Percentiles rank a stretch among this genome's conserved stretches.
Evolutionary conservation across 2,113 vertebrate species (phyloP).

Genomic region (Ptilorrhoa leucosticta): DNA sequence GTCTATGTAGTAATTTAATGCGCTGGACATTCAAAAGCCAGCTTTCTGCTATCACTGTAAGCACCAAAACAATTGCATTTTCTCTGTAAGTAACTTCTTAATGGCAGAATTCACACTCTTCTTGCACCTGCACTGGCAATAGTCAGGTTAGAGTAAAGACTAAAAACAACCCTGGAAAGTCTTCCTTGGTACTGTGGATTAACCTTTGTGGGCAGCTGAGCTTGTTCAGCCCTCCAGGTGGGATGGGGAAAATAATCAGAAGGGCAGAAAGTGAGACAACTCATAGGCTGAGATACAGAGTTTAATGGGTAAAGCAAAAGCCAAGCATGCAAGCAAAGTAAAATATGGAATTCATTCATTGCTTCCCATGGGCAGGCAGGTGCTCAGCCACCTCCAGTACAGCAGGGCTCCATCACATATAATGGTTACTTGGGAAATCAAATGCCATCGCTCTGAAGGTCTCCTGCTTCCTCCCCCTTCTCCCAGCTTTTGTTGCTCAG

Average conservation of each 20-base stretch:
- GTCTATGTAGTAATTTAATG: background rate
- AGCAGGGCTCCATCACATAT: background rate
- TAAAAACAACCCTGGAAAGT: background rate
- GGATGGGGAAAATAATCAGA: background rate
- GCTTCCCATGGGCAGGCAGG: background rate
- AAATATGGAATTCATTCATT: background rate
- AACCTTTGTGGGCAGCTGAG: background rate
- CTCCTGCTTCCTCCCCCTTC: background rate
- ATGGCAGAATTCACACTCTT: background rate
- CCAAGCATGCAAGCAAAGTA: background rate
- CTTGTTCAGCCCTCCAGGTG: background rate
- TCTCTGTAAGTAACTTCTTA: background rate
- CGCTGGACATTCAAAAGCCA: background rate
- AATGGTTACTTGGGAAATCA: background rate
- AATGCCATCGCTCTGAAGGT: rapidly evolving
- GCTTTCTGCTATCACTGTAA: background rate
- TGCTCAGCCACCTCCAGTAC: background rate
- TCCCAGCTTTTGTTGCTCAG: background rate
- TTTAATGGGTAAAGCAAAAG: background rate
- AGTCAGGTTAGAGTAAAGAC: background rate
- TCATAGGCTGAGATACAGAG: background rate
- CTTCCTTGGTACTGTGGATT: background rate
- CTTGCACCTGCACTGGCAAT: background rate
- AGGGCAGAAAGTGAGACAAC: background rate
- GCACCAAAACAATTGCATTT: background rate